A percentile compares a stretch with the other conserved stretches of the same genome.
Conservation (phyloP, 53 echinoderm and acorn worm species). For the Mesocentrotus franciscanus region DNA sequence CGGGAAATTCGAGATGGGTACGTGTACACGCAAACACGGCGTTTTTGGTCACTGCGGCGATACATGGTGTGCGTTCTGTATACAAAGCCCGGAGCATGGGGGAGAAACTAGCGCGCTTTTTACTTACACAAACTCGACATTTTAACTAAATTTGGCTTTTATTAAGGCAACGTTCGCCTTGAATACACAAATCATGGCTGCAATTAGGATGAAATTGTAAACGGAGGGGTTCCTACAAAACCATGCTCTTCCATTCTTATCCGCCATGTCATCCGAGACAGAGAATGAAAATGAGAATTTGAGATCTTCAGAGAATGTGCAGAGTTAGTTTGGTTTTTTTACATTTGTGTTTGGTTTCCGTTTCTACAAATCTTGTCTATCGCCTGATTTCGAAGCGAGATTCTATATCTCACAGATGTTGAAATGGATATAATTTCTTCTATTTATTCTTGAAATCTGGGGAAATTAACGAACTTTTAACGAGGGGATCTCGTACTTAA, state of each 20-base stretch:
- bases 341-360: slow-evolving; percentile 31
- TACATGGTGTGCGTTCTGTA: slow-evolving; percentile 11
- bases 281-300: slow-evolving; percentile 43
- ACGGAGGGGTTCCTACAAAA: background rate
- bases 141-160: slow-evolving; percentile 64
- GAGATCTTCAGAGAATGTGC: slow-evolving; percentile 28
- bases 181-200: slow-evolving; percentile 57
- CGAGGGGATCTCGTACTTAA: background rate
- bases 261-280: slow-evolving; percentile 38
- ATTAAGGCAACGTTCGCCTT: slow-evolving; percentile 42
- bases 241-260: background rate
- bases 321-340: background rate
- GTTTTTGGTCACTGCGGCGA: slow-evolving; percentile 32
- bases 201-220: slow-evolving; percentile 57
- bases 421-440: slow-evolving; percentile 40
- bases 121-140: slow-evolving; percentile 52
- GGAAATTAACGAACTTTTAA: slow-evolving; percentile 32
- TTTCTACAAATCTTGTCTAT: slow-evolving; percentile 9
- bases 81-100: slow-evolving; percentile 18
- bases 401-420: slow-evolving; percentile 32
- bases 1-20: slow-evolving; percentile 48
- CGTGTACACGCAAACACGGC: slow-evolving; percentile 41
- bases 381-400: background rate
- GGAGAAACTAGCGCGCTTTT: slow-evolving; percentile 4
- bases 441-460: slow-evolving; percentile 21